Conservation (phyloP, 1,140 invertebrate genomes). For the Lethocerus indicus region DNA sequence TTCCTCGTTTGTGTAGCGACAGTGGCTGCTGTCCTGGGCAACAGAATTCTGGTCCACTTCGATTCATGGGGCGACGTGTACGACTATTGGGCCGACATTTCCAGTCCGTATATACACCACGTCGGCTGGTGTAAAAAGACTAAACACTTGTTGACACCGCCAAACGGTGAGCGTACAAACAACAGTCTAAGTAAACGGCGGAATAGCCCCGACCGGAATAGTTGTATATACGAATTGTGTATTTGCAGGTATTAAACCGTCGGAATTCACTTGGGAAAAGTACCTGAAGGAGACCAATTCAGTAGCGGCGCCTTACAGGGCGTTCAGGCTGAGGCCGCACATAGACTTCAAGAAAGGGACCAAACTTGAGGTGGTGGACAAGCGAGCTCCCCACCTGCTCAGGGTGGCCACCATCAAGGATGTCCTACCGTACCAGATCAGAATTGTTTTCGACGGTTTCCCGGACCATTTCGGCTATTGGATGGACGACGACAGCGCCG, state of each 20-base stretch:
- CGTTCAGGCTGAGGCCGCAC: constrained; percentile 62
- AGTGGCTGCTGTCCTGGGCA: constrained; percentile 65
- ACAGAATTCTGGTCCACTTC: constrained; percentile 79
- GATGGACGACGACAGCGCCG: constrained; percentile 76
- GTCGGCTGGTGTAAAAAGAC: constrained; percentile 82
- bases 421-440: constrained; percentile 54
- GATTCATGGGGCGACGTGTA: constrained; percentile 89
- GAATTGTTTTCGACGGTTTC: constrained; percentile 86
- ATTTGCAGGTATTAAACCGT: constrained; percentile 48
- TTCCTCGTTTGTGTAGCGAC: constrained; percentile 76
- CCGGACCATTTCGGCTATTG: constrained; percentile 69
- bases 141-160: constrained; percentile 61
- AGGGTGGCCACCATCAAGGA: constrained; percentile 70
- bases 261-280: constrained; percentile 68
- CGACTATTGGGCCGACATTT: constrained; percentile 83
- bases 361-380: constrained; percentile 73
- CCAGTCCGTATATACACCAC: constrained; percentile 84
- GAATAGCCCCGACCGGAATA: too few species aligned
- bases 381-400: constrained; percentile 61
- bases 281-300: constrained; percentile 66
- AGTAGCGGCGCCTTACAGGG: constrained; percentile 55
- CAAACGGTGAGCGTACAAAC: constrained; percentile 58
- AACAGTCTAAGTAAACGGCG: too few species aligned
- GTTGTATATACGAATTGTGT: too few species aligned
- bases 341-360: constrained; percentile 64